Evolutionary conservation across 2,113 vertebrate species (phyloP), one percentile per base, ranked within the genome.

Genomic region (Aegithalos caudatus): DNA sequence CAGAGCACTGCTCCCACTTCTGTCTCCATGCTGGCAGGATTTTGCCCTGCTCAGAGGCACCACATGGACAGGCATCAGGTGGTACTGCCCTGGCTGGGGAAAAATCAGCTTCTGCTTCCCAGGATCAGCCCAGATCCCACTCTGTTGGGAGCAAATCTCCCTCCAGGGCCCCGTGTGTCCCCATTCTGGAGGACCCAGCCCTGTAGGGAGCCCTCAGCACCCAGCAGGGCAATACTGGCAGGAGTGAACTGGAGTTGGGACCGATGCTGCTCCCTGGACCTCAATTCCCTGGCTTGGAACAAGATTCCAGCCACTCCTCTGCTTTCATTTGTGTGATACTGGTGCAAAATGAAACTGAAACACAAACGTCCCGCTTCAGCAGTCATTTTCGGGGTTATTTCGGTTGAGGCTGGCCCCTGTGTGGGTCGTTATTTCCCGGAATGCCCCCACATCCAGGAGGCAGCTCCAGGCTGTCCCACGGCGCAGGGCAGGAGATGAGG

Each of bases 131-230:
- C 50, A 25, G 76, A 16, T 11, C 38, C n/a, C 33, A 0, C 2
- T 5, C 1, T 7, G 8, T 0, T 7, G 4, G 6, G 21, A 33
- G 14, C 10, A 40, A 50, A 33, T 0, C 0, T 21, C 62, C 33
- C 28, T 5, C 13, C 1, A n/a, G 31, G 35, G 11, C 29, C n/a
- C 64, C 0, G 8, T 4, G 15, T n/a, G 37, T 12, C 66, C 60
- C 64, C 11, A 1, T 2, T 24, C 27, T 0, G 1, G n/a, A 6
- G 3, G 19, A 14, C 2, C 38, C 33, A 12, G 2, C 64, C 53
- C 77, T 48, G 9, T 0, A 10, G 70, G 23, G 51, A 77, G 14
- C 66, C n/a, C 33, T 5, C 33, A n/a, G 60, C 20, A 1, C 37
- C 54, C 81, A 23, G 29, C 19, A 48, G 57, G 18, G 11, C 3